phyloP scores from a whole-genome alignment of 2,113 vertebrate species.

The Heloderma charlesbogerti region DNA sequence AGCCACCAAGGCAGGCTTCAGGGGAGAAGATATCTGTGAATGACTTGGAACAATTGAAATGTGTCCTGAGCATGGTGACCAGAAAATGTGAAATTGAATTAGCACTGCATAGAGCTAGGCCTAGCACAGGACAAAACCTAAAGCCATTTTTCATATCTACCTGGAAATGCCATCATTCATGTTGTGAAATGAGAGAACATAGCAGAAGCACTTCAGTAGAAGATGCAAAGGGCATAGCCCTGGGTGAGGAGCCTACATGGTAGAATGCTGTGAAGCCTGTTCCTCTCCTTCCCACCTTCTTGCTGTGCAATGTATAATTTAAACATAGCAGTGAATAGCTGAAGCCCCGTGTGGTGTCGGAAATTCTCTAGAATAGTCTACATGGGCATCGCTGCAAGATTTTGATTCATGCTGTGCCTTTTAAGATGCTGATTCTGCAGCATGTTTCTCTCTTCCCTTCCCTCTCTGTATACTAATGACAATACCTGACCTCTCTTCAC shows the following conservation, averaged over 20 bases:
- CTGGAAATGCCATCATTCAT: too few species aligned
- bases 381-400: conserved; percentile 14
- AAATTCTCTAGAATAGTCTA: conserved; percentile 10
- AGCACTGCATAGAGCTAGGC: neutral
- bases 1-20: too few species aligned
- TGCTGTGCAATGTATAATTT: conserved; percentile 36
- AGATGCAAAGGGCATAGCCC: neutral
- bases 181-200: neutral
- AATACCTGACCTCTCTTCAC: neutral
- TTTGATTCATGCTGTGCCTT: conserved; percentile 26
- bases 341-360: neutral
- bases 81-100: neutral
- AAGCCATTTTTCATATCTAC: neutral
- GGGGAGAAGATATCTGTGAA: neutral
- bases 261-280: neutral
- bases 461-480: conserved; percentile 9
- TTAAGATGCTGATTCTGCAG: conserved; percentile 33
- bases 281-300: conserved; percentile 1
- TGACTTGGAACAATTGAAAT: neutral
- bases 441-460: neutral
- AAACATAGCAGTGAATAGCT: conserved; percentile 36
- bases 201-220: neutral
- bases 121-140: neutral
- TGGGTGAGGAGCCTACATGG: neutral
- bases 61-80: neutral